phyloP scores from a whole-genome alignment of 2,888 invertebrate genomes.

The Andrena praecox region DNA sequence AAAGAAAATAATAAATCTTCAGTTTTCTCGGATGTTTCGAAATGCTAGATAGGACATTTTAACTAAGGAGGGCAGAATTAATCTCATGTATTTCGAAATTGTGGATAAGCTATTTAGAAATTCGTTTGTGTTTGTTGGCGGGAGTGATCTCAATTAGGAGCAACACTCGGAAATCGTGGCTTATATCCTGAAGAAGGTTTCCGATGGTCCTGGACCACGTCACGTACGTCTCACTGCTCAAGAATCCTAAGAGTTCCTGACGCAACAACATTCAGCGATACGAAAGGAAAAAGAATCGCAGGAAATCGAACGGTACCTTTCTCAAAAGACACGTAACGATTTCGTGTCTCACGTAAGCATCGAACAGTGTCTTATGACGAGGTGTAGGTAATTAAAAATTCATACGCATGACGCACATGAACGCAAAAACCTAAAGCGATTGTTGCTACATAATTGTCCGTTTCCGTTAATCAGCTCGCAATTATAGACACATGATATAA shows the following conservation, averaged over 20 bases:
- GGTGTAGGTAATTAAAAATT: slow-evolving; percentile 16
- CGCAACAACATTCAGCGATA: slow-evolving; percentile 43
- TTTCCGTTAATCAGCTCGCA: slow-evolving; percentile 34
- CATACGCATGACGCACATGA: slow-evolving; percentile 42
- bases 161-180: neutral
- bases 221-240: slow-evolving; percentile 43
- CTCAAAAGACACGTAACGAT: slow-evolving; percentile 29
- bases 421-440: slow-evolving; percentile 39
- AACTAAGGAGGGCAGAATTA: no score
- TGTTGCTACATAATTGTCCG: slow-evolving; percentile 42
- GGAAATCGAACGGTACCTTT: slow-evolving; percentile 33
- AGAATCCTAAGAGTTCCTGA: slow-evolving; percentile 59
- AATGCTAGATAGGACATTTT: no score
- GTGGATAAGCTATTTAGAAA: neutral
- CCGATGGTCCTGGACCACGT: slow-evolving; percentile 15
- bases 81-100: no score
- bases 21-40: no score
- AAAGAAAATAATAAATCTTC: no score
- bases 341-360: slow-evolving; percentile 1
- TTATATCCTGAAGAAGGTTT: slow-evolving; percentile 16
- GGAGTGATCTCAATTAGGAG: neutral
- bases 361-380: neutral
- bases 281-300: slow-evolving; percentile 6
- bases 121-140: neutral
- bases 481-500: slow-evolving; percentile 28